Evolutionary conservation across 2,797 vertebrate genomes (phyloP).

Genomic region (Pantherophis alleghaniensis): DNA sequence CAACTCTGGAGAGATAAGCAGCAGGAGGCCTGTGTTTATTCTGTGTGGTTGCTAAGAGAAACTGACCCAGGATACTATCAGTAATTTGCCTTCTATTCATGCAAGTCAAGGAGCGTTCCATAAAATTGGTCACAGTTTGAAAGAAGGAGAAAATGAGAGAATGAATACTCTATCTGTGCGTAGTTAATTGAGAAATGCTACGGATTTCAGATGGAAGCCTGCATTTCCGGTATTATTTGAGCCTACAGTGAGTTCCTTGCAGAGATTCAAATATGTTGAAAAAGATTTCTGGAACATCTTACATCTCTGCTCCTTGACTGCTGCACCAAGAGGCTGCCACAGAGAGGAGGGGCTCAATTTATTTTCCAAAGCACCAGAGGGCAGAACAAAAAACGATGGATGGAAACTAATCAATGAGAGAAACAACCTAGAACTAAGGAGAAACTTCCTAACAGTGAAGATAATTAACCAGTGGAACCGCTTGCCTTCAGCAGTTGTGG

Average conservation of each 20-base stretch:
- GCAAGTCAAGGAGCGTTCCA: neutral
- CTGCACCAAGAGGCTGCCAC: neutral
- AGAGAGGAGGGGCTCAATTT: no score
- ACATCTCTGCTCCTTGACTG: neutral
- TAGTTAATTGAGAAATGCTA: neutral
- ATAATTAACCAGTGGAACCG: no score
- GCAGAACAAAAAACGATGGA: no score
- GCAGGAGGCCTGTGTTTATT: neutral
- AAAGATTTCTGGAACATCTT: neutral
- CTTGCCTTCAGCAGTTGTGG: no score
- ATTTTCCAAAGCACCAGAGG: no score
- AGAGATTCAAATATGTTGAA: neutral
- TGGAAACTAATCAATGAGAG: no score
- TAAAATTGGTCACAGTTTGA: neutral
- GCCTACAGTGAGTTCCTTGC: neutral
- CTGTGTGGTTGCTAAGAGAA: neutral
- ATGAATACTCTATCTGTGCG: neutral
- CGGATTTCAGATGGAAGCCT: neutral
- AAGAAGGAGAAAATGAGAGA: neutral
- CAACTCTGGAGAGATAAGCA: neutral
- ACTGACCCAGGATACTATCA: neutral
- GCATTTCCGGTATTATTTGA: fast-evolving
- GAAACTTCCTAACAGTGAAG: no score
- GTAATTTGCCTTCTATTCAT: slow-evolving; percentile 1
- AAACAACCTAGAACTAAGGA: no score